Base-by-base conservation (phyloP, 2,113 vertebrate species). In the Motacilla tschutschensis region DNA sequence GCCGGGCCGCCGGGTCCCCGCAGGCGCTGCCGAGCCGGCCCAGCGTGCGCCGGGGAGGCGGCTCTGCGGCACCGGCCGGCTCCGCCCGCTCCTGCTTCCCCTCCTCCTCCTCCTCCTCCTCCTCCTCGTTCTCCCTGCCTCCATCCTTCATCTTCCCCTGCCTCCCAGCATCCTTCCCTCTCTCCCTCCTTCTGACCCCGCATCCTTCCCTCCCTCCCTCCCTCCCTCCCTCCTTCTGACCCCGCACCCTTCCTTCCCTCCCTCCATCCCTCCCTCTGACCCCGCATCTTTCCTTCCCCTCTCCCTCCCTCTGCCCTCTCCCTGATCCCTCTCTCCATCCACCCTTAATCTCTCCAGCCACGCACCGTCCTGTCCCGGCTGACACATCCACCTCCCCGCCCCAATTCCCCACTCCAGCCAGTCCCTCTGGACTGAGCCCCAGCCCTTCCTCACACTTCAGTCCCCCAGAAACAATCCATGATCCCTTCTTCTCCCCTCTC, bases 301-400 rank as follows among this genome's bases (percentile, higher is more conserved):
- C 21, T 51, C 33, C 22, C 36, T 46, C 26, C 40, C 57, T 70
- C 57, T 7, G 6, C 26, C 14, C 26, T 41, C 41, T 14, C 48
- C 8, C 5, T 55, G 29, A 13, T 73, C 29, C 41, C 7, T 48
- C 46, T 62, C 25, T 55, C 43, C 43, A 57, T 22, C 10, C n/a
- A 10, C 8, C 12, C 26, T 55, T 25, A 3, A 2, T 18, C 59
- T 46, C 59, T 35, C 22, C 24, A n/a, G 25, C 24, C 8, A 6
- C 12, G 31, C 12, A 33, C 20, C 24, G 38, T 51, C 8, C 58
- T 51, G 64, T 28, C 55, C 50, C 5, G 4, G 16, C 46, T 64
- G 57, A 33, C 57, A n/a, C 60, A 41, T 20, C 7, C 44, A 22
- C 1, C 17, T 17, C 11, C 9, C 5, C 0, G 0, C 18, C 15